These are phyloP conservation scores for Acrocephalus arundinaceus DNA, from an alignment of 2,113 vertebrate species.

Conservation along the genomic window DNA sequence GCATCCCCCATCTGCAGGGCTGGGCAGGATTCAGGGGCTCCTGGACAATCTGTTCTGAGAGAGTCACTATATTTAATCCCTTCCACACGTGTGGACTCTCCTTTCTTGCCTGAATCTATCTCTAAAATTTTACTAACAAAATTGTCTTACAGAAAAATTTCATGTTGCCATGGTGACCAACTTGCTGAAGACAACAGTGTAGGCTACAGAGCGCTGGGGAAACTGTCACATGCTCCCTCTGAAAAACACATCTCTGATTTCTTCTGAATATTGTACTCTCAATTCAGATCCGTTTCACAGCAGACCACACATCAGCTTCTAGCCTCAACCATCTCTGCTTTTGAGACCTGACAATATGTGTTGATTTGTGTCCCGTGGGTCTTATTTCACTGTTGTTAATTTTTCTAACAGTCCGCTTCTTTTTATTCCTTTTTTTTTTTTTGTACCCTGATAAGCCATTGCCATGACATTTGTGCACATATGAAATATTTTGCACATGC, in stretches of 20 bases:
- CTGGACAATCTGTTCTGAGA: background rate
- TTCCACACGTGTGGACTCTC: background rate
- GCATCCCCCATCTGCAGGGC: background rate
- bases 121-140: background rate
- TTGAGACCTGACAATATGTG: background rate
- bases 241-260: background rate
- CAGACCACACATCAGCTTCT: background rate
- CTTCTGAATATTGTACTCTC: background rate
- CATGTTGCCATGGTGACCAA: slow-evolving; percentile 35
- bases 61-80: fast-evolving
- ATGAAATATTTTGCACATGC: background rate
- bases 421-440: background rate
- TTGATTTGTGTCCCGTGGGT: background rate
- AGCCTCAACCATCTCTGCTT: background rate
- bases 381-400: background rate
- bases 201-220: background rate
- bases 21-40: background rate
- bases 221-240: background rate
- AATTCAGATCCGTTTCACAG: background rate
- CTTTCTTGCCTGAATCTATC: background rate
- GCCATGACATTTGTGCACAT: background rate
- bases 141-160: background rate
- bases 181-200: background rate
- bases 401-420: background rate
- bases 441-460: background rate